Evolutionary conservation across 1,140 invertebrate genomes (phyloP).

Genomic region (Gonatopus flavifemur): DNA sequence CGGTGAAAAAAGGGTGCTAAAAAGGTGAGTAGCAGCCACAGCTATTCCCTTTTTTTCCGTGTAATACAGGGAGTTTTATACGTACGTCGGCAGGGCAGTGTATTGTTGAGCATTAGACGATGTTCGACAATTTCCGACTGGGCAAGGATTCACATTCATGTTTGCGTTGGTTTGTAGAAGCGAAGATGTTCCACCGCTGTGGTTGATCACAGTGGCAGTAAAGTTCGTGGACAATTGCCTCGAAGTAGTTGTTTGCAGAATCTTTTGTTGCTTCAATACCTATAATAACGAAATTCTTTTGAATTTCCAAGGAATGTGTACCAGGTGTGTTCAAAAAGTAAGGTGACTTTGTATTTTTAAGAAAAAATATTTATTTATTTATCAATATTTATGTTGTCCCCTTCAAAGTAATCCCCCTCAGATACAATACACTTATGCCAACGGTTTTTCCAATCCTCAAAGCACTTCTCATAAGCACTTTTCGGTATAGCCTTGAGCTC

Average conservation of each 20-base stretch:
- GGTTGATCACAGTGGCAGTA: constrained; percentile 17
- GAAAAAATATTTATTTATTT: no score
- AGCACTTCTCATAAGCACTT: no score
- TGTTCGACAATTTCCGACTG: constrained; percentile 61
- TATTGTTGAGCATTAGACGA: constrained; percentile 42
- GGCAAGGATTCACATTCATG: constrained; percentile 64
- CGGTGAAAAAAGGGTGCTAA: no score
- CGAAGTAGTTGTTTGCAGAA: constrained; percentile 17
- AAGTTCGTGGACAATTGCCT: constrained; percentile 15
- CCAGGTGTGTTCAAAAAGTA: no score
- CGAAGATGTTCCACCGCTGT: constrained; percentile 20
- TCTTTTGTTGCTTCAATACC: constrained; percentile 34
- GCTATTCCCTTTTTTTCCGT: no score
- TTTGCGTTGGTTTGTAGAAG: constrained; percentile 33
- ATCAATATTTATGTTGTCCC: no score
- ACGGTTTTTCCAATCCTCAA: background rate
- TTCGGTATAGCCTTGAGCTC: no score
- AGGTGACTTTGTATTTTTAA: no score
- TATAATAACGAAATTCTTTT: constrained; percentile 5
- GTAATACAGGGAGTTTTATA: no score
- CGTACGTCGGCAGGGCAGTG: no score
- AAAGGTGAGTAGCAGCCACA: no score
- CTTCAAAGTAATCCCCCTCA: background rate
- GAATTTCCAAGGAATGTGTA: no score
- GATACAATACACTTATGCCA: background rate